These are phyloP conservation scores for Mohoua ochrocephala DNA, from an alignment of 2,113 vertebrate genomes.

Conservation along the genomic window DNA sequence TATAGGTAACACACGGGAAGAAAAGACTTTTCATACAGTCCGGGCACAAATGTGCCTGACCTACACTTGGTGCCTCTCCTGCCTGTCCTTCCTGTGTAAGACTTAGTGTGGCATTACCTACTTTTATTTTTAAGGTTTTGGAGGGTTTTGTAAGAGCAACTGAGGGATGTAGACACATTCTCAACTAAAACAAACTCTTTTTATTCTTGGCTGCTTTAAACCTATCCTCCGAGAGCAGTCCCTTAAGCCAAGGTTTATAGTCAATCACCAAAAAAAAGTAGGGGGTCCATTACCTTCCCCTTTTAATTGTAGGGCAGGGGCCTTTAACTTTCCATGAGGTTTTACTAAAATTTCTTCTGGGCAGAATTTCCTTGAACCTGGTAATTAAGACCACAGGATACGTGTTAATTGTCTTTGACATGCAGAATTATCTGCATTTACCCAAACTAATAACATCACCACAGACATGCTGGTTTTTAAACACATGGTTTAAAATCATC, in stretches of 20 bases:
- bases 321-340: constrained; percentile 65
- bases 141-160: neutral
- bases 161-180: constrained; percentile 6
- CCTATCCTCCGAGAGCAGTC: constrained; percentile 39
- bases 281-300: constrained; percentile 53
- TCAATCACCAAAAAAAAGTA: constrained; percentile 59
- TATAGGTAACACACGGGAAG: neutral
- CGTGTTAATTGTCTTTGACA: constrained; percentile 68
- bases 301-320: constrained; percentile 64
- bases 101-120: neutral
- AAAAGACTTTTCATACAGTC: neutral
- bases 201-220: constrained; percentile 52
- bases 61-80: neutral
- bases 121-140: constrained; percentile 12
- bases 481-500: constrained; percentile 32
- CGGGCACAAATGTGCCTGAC: neutral
- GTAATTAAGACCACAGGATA: constrained; percentile 72
- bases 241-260: constrained; percentile 63
- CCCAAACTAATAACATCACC: constrained; percentile 55
- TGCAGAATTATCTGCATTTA: constrained; percentile 66
- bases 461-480: constrained; percentile 32
- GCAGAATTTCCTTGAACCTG: constrained; percentile 71
- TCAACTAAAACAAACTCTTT: constrained; percentile 30
- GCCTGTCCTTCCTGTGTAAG: neutral
- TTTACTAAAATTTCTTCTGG: constrained; percentile 64